Evolutionary conservation across 2,113 vertebrate genomes (phyloP), one percentile per base, ranked within the genome.

Genomic region (Triplophysa dalaica): DNA sequence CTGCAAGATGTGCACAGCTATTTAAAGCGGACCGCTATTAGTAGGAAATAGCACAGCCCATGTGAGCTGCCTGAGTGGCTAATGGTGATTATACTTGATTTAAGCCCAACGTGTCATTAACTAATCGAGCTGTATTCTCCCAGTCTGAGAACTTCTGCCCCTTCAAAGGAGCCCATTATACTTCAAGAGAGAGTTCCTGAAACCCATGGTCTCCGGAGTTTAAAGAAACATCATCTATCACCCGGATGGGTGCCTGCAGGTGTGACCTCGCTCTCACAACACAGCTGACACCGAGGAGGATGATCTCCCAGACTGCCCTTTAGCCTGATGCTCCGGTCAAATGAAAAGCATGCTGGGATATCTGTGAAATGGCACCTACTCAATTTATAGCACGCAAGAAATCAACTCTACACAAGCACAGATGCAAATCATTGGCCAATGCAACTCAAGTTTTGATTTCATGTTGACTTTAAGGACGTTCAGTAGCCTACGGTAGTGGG

Each of bases 191-290:
- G 87, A 83, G 90, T 90, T 89, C 26, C 84, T 87, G 91, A 89
- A 91, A 90, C 89, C 88, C 91, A 89, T 82, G 85, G 83, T 89
- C 86, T 91, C 89, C 88, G 88, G 79, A 90, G 89, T 90, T 93
- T 93, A 94, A 93, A 93, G 90, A 93, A 94, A 94, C 90, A 91
- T 93, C 90, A 85, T 95, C 94, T 94, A 93, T 95, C 94, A 93
- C 70, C 82, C 84, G 83, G 86, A 86, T 87, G 87, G 86, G 82
- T 84, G 69, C 89, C 88, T 92, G 91, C 91, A 95, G 93, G 92
- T 93, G 90, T 94, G 89, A 92, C 93, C 93, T 85, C 85, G 75
- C 92, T 93, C 91, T 87, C 91, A 26, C 81, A 84, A 87, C 88
- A 79, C 87, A 85, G 87, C 81, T 82, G 16, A 63, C 38, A 88